phyloP scores from a whole-genome alignment of 2,797 vertebrate species.

The Aplochiton taeniatus region DNA sequence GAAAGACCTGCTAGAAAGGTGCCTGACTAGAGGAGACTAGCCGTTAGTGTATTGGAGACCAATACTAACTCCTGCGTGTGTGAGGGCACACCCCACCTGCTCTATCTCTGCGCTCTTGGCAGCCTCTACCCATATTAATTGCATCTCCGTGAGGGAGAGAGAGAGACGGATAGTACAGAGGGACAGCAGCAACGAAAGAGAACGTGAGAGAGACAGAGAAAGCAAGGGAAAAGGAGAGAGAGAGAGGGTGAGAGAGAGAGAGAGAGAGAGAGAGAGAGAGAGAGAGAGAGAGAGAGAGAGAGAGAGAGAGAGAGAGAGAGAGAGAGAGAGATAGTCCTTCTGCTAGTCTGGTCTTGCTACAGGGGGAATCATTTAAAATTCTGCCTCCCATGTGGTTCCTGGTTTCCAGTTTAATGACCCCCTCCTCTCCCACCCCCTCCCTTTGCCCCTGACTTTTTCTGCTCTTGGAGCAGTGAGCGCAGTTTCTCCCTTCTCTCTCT shows the following conservation, averaged over 20 bases:
- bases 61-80: conserved; percentile 54
- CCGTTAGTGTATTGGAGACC: conserved; percentile 42
- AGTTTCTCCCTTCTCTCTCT: conserved; percentile 25
- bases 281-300: not conserved
- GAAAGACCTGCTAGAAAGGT: conserved; percentile 46
- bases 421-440: conserved; percentile 42
- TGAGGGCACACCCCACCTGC: conserved; percentile 74
- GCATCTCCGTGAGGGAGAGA: conserved; percentile 78
- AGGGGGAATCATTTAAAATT: conserved; percentile 83
- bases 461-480: conserved; percentile 21
- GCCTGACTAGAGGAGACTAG: conserved; percentile 47
- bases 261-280: not conserved
- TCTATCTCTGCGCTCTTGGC: conserved; percentile 81
- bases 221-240: conserved; percentile 17
- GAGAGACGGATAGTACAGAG: not conserved
- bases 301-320: conserved; percentile 29
- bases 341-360: conserved; percentile 77
- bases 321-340: conserved; percentile 66
- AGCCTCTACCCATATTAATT: conserved; percentile 82
- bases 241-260: conserved; percentile 12
- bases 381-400: conserved; percentile 81
- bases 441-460: conserved; percentile 17
- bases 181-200: not conserved
- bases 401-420: conserved; percentile 83
- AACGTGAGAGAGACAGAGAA: not conserved